Base-by-base conservation (phyloP, 2,113 vertebrate genomes). In the Elachura formosa region DNA sequence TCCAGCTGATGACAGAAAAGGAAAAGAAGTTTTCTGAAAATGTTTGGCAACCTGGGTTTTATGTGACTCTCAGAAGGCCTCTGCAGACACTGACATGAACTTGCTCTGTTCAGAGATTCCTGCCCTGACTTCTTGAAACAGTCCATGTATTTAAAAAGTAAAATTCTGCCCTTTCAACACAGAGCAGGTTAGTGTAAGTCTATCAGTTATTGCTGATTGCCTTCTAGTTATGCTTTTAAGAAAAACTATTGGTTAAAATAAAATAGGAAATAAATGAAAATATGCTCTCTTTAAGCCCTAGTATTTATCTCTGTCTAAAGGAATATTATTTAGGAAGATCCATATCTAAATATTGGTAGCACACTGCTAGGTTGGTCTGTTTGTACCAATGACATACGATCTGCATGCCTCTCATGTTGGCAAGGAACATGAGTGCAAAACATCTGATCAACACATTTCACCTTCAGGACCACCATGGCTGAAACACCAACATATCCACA, bases 251-350 rank as follows among this genome's bases (percentile, higher is more conserved):
- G 24, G 33, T 68, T 72, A 45, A 40, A 46, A 40, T 23, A 29
- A 24, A 34, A 28, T 52, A 11, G 28, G 5, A 59, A 92, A 51
- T 7, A 49, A 85, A 77, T 56, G 1, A 55, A 79, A 66, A 68
- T 36, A 43, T 7, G 10, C 2, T 73, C n/a, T 87, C 25, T 18
- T 84, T 26, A 58, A 0, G 0, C 4, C 26, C 33, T 76, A 45
- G 19, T 40, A 43, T 64, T 78, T 64, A 46, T 87, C n/a, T 89
- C 78, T 63, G 22, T 41, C 12, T 61, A 63, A 52, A 84, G 11
- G 6, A 69, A 66, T 19, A 38, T 28, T 2, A 40, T 28, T 75
- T 56, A 87, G 34, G 77, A 68, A 81, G 18, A 61, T 25, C 4
- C 9, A 22, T 31, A 25, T 40, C 36, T 41, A 89, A 90, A 64